Conservation (phyloP, 1,140 invertebrate genomes). For the Drosophila lini region DNA sequence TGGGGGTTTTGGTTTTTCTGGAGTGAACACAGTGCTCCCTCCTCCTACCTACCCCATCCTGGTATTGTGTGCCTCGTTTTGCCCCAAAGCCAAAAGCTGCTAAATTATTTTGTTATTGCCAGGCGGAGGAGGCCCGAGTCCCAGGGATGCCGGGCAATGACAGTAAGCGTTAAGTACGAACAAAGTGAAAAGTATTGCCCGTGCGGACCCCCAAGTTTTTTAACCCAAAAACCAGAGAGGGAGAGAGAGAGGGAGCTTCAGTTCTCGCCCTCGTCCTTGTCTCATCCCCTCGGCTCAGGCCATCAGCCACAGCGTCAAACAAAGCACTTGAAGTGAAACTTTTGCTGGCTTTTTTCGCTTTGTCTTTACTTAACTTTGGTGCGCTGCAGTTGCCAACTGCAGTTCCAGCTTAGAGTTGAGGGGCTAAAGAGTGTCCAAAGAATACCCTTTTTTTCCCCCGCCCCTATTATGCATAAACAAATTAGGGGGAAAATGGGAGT, state of each 20-base stretch:
- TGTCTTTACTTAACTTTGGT: conserved; percentile 72
- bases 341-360: conserved; percentile 76
- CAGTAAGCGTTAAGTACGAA: conserved; percentile 76
- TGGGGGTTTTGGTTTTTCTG: conserved; percentile 1
- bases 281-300: conserved; percentile 4
- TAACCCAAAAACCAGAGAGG: conserved; percentile 3
- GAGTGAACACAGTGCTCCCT: not conserved
- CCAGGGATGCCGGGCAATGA: conserved; percentile 50
- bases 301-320: conserved; percentile 56
- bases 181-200: conserved; percentile 80
- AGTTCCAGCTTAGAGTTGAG: conserved; percentile 29
- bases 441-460: not conserved
- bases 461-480: not conserved
- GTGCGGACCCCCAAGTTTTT: conserved; percentile 62
- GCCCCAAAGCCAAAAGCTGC: conserved; percentile 35
- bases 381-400: conserved; percentile 72
- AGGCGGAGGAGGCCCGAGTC: not conserved
- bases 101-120: conserved; percentile 82
- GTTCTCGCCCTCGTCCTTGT: not conserved
- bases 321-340: conserved; percentile 77
- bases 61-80: conserved; percentile 4
- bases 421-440: not conserved
- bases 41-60: too few species aligned
- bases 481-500: not conserved
- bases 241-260: not conserved